Evolutionary conservation across 2,797 vertebrate genomes (phyloP).

Genomic region (Notolabrus celidotus): DNA sequence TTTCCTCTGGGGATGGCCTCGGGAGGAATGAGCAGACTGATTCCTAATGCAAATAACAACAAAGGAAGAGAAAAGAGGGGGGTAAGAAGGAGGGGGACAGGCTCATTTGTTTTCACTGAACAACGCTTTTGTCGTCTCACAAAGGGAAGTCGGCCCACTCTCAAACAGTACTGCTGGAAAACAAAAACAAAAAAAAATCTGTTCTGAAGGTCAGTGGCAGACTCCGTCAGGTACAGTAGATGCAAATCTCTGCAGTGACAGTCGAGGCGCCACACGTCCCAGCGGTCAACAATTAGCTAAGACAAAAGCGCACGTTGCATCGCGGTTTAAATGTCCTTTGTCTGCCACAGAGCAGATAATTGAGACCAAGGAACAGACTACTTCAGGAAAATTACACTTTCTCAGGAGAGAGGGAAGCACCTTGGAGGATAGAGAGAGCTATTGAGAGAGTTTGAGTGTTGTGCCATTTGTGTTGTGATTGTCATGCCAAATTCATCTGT

Average conservation of each 20-base stretch:
- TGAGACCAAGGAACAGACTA: conserved; percentile 76
- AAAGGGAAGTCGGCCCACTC: conserved; percentile 64
- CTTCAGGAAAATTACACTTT: conserved; percentile 71
- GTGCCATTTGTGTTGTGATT: conserved; percentile 67
- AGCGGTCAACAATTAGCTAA: conserved; percentile 79
- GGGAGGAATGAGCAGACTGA: conserved; percentile 98
- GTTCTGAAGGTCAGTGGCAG: conserved; percentile 78
- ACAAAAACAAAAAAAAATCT: conserved; percentile 64
- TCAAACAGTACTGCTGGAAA: conserved; percentile 68
- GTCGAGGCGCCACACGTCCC: conserved; percentile 59
- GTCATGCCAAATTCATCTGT: conserved; percentile 64
- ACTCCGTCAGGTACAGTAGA: conserved; percentile 74
- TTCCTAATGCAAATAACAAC: conserved; percentile 89
- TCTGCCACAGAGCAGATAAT: conserved; percentile 80
- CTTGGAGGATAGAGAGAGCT: conserved; percentile 65
- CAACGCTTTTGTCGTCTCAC: conserved; percentile 76
- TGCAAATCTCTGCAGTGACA: conserved; percentile 73
- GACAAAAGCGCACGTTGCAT: conserved; percentile 75
- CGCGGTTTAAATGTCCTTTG: conserved; percentile 76
- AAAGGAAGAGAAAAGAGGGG: conserved; percentile 51
- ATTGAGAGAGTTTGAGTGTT: conserved; percentile 56
- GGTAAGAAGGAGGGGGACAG: conserved; percentile 41
- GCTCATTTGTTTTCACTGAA: conserved; percentile 80
- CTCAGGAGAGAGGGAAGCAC: conserved; percentile 68
- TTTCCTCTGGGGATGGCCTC: conserved; percentile 98